Base-by-base conservation (phyloP, 2,797 vertebrate species). In the Alectoris magna region DNA sequence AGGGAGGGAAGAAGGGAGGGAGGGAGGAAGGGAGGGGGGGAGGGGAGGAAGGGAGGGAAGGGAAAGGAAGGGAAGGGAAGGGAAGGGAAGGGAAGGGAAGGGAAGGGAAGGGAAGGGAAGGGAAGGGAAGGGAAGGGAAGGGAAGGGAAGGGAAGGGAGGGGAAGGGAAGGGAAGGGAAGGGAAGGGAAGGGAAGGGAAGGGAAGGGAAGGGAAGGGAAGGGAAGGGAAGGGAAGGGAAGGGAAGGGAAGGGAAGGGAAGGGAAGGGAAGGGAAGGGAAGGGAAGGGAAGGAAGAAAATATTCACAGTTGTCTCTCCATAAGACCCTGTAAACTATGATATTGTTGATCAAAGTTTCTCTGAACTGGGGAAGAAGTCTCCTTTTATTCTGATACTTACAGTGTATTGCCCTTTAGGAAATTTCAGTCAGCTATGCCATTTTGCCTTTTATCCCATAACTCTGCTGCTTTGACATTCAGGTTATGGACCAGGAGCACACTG, bases 401-500 rank as follows among this genome's bases (percentile, higher is more conserved):
- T 84, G 82, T 90, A 7, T 56, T 93, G 76, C 63, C 73, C 87
- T 95, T 95, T 72, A 93, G 84, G 76, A 94, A 89, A 89, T 91
- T 81, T 78, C 87, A 95, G 73, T 76, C 82, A 84, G 38, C 67
- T 88, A 67, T 95, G 56, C 67, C 79, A 53, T 89, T 94, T 89
- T 93, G 82, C 59, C 82, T 95, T 91, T 95, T 84, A 87, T 92
- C 79, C 89, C 56, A 44, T 48, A 84, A 70, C 56, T 88, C 46
- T 75, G 39, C 34, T 84, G 69, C 88, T 93, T 70, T 96, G 93
- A 92, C 93, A 95, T 92, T 92, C 89, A 94, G 84, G 91, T 95
- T 95, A 67, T 83, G 84, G 93, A 92, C 29, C 82, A 95, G 90
- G 88, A 96, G 85, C 91, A 94, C 79, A 59, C 84, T 95, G 95